Base-by-base conservation (phyloP, 2,797 vertebrate genomes). In the Podargus strigoides region DNA sequence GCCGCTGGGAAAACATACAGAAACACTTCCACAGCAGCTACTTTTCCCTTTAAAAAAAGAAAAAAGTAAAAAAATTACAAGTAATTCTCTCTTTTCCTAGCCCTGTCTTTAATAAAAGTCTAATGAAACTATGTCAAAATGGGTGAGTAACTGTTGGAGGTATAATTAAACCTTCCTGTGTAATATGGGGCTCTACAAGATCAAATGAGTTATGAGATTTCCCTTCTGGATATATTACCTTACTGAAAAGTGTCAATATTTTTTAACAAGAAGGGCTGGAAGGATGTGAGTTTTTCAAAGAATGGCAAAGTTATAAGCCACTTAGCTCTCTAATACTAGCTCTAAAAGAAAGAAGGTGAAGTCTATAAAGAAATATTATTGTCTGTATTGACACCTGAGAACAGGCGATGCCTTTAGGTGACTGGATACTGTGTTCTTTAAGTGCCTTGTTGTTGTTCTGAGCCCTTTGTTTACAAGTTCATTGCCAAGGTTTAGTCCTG, bases 131-230 rank as follows among this genome's bases (percentile, higher is more conserved):
- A 67, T 95, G 91, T 93, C 49, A 94, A 88, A 80, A 93, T 84
- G 92, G 88, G 59, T 94, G 94, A 97, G 88, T 89, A 88, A 93
- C 90, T 94, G 89, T 97, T 93, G 94, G 95, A 95, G 95, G 76
- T 94, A 92, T 97, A 97, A 97, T 98, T 97, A 96, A 98, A 96
- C 67, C 69, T 93, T 91, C 89, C 87, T 86, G 90, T 94, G 91
- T 90, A 92, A 94, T 95, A 39, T 44, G 74, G 87, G 66, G 60
- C 21, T 21, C 73, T 93, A 90, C 73, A 67, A 93, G 92, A 96
- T 96, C 62, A 93, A 96, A 92, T 88, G 91, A 89, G 63, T 66
- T 41, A 55, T 32, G 73, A 95, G 73, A 94, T 92, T 94, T 95
- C 91, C 87, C 94, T 97, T 87, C 96, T 79, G 96, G 92, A 95